Evolutionary conservation across 2,797 vertebrate genomes (phyloP), one percentile per base, ranked within the genome.

Genomic region (Brachyrhaphis roseni): DNA sequence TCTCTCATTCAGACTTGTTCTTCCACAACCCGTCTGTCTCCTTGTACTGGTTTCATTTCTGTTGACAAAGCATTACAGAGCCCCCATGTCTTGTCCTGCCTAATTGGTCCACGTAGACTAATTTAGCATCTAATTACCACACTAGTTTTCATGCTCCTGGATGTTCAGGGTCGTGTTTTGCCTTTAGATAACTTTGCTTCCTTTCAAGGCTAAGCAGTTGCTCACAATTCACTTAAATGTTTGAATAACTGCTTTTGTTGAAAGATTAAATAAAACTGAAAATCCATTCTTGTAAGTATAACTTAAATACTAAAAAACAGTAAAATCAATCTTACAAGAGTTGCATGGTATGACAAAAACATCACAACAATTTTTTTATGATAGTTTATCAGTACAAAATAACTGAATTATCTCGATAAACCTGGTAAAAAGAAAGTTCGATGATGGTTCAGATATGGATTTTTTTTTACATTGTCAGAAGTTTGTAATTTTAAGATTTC

Each of bases 41-140:
- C 88, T 92, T 92, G 88, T 91, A 85, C 88, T 91, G 89, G 92
- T 94, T 96, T 95, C 91, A 92, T 96, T 96, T 96, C 90, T 96
- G 92, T 96, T 97, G 94, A 96, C 95, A 95, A 93, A 94, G 93
- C 92, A 93, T 92, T 95, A 90, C 90, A 89, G 86, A 95, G 90
- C 88, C 87, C 94, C 84, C 85, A 89, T 92, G 93, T 85, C 83
- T 96, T 95, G 95, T 95, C 94, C 95, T 88, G 88, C 88, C 92
- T 97, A 96, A 97, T 96, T 97, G 94, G 95, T 93, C 95, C 94
- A 95, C 91, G 94, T 95, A 95, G 95, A 97, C 94, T 97, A 95
- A 96, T 96, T 96, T 96, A 81, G 85, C 90, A 94, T 96, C 92
- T 96, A 94, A 96, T 96, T 96, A 94, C 82, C 83, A 51, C 88